These are phyloP conservation scores for Phocoena phocoena DNA, from an alignment of 2,113 vertebrate genomes.

Conservation along the genomic window DNA sequence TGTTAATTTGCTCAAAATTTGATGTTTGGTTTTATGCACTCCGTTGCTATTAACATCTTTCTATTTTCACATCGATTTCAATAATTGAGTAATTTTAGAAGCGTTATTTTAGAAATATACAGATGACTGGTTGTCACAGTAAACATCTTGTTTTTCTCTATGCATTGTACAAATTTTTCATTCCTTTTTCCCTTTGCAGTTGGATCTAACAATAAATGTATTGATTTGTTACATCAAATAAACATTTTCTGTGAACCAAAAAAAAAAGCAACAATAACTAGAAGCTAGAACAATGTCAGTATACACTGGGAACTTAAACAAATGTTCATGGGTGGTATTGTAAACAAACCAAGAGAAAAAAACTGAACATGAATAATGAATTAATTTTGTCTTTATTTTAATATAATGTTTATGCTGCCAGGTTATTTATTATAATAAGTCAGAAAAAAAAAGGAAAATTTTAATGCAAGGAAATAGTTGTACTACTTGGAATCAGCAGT, in stretches of 20 bases:
- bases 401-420: neutral
- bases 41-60: constrained; percentile 89
- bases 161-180: constrained; percentile 87
- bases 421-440: neutral
- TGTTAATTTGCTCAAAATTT: constrained; percentile 86
- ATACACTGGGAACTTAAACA: neutral
- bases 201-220: constrained; percentile 95
- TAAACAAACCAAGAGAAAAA: neutral
- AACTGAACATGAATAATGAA: neutral
- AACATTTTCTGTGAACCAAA: constrained; percentile 92
- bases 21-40: constrained; percentile 90
- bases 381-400: neutral
- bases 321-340: neutral
- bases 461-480: neutral
- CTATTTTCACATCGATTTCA: constrained; percentile 86
- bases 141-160: constrained; percentile 86
- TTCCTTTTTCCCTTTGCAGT: constrained; percentile 88
- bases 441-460: neutral
- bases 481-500: neutral
- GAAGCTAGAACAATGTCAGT: neutral
- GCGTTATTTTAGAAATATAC: constrained; percentile 84
- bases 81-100: constrained; percentile 88
- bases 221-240: constrained; percentile 94
- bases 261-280: neutral
- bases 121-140: constrained; percentile 78